Base-by-base conservation (phyloP, 2,113 vertebrate genomes). In the human (Homo sapiens) region DNA sequence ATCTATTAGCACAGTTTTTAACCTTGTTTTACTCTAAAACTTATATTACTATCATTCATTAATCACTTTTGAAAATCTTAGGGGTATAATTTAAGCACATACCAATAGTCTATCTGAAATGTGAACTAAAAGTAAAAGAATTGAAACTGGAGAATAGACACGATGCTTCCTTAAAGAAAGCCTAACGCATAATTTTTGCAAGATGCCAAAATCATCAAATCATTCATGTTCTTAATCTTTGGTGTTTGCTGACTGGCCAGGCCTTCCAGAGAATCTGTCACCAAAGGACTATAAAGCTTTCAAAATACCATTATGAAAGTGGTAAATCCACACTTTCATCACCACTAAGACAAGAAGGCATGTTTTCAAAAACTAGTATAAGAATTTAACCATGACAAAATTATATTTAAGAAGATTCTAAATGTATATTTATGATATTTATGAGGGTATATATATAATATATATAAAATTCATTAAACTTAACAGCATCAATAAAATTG, bases 251-350 rank as follows among this genome's bases (percentile, higher is more conserved):
- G 92, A 95, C 95, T 93, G 94, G 75, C 85, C 87, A 94, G 84
- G 45, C 45, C 52, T 97, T 96, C n/a, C 55, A 66, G 68, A 85
- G 18, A 87, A 18, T 59, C 83, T 57, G 32, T 89, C 96, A 95
- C 94, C 88, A 97, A 91, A 95, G 90, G 88, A 94, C 92, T 80
- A 94, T 66, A 85, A 84, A 72, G 35, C 66, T 96, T 93, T 97
- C 90, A 89, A 96, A 96, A 82, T 82, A 79, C 18, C 88, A 81
- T 94, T 82, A 79, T 25, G 55, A 90, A 96, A 96, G 50, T 38
- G 3, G 61, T 48, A 68, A 96, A 59, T 86, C 95, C 89, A 97
- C 43, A 82, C 73, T 92, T 94, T 97, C 75, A 9, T 97, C 97
- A 97, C 89, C 97, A 95, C 7, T 50, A 35, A 91, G 90, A 97